Evolutionary conservation across 2,797 vertebrate genomes (phyloP), one percentile per base, ranked within the genome.

Genomic region (Decapterus maruadsi): DNA sequence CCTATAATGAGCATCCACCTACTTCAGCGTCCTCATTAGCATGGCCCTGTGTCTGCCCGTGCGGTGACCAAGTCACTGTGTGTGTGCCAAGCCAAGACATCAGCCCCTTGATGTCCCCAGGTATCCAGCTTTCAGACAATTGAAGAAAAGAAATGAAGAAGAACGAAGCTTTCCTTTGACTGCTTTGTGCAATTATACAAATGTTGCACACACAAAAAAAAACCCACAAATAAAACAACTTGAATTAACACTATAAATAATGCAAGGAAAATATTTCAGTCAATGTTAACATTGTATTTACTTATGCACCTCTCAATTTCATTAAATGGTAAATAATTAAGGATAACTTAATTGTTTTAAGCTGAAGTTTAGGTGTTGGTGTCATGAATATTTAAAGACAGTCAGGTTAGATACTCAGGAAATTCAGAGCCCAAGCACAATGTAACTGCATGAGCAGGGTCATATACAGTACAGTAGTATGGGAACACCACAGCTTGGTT

Each of bases 11-110:
- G 72, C 73, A 56, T 73, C 69, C 60, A 81, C 61, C 63, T 81
- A 69, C 76, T 59, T 19, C 71, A 57, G 74, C 48, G 60, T 69
- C 48, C 71, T 85, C 75, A 86, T 88, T 86, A 84, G 66, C 42
- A 60, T 66, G 31, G 17, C 72, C 50, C 58, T 26, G 38, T 60
- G 38, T 60, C 42, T 80, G 48, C 56, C 45, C 74, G 43, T 10
- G 36, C 74, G 72, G 73, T 82, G 69, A 71, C 20, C 22, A 31
- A 79, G 59, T 81, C 58, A 68, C n/a, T 29, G n/a, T 50, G 34
- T 59, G 55, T 36, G 34, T 36, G 1, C 34, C 14, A 68, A 77
- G 68, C 60, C 55, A 43, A 40, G 31, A n/a, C 40, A 53, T 19
- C 46, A 42, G 62, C 40, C 53, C 36, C 42, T 43, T 43, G 12